These are phyloP conservation scores for Polypedilum pembai DNA, from an alignment of 1,140 invertebrate species.

Conservation along the genomic window DNA sequence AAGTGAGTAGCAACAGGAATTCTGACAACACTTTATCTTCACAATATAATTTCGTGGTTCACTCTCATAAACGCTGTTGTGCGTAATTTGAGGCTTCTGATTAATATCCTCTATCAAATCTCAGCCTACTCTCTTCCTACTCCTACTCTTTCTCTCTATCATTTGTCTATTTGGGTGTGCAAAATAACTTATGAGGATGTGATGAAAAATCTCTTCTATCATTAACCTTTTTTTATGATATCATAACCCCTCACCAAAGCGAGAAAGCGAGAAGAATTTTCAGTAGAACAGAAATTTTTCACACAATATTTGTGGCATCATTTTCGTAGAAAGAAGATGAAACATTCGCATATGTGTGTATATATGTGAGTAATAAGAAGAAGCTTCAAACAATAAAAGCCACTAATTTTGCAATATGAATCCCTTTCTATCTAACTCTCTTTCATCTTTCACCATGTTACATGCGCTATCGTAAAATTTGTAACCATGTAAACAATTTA, in stretches of 20 bases:
- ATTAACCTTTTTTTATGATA: conserved; percentile 19
- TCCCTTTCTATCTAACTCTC: conserved; percentile 1
- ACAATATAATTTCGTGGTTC: conserved; percentile 1
- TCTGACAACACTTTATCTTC: neutral
- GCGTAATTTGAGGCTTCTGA: neutral
- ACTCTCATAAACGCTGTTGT: too few species aligned
- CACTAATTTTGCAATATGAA: conserved; percentile 18
- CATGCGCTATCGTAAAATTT: neutral
- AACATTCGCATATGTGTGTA: neutral
- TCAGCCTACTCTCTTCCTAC: too few species aligned
- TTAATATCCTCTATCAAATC: neutral
- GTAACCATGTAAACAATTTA: conserved; percentile 18
- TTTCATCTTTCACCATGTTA: conserved; percentile 1
- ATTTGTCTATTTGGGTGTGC: neutral
- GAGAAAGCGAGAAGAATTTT: neutral
- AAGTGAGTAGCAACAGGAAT: neutral
- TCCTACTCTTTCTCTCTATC: neutral
- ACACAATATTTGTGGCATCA: conserved; percentile 17
- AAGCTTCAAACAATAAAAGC: neutral
- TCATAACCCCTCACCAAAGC: neutral
- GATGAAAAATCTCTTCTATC: conserved; percentile 1
- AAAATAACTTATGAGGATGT: too few species aligned
- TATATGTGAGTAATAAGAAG: too few species aligned
- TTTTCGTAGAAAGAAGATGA: neutral
- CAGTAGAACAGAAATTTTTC: neutral